Conservation (phyloP, 2,888 invertebrate species). For the Caenorhabditis zanzibari region DNA sequence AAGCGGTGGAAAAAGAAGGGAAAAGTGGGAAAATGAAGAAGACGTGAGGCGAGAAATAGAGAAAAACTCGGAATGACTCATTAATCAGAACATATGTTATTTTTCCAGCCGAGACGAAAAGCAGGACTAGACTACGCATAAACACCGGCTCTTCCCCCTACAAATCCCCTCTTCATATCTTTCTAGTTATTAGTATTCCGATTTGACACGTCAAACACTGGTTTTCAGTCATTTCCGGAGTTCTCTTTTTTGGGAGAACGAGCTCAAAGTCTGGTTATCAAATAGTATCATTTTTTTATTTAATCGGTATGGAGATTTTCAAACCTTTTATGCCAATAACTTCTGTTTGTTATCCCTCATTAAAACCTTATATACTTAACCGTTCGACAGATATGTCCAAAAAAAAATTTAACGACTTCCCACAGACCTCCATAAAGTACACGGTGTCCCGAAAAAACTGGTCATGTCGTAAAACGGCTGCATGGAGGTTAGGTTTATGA, state of each 20-base stretch:
- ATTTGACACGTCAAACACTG: constrained; percentile 6
- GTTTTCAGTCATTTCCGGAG: not conserved
- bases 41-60: constrained; percentile 14
- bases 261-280: too few species aligned
- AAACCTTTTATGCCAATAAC: too few species aligned
- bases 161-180: constrained; percentile 28
- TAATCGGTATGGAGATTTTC: too few species aligned
- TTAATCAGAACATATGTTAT: constrained; percentile 56
- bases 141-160: constrained; percentile 34
- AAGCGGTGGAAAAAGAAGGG: not conserved
- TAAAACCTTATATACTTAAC: not conserved
- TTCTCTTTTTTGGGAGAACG: not conserved
- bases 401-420: not conserved
- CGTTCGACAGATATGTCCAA: not conserved
- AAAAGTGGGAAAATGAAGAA: constrained; percentile 9
- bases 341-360: too few species aligned
- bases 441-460: constrained; percentile 26
- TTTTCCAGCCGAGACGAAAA: constrained; percentile 35
- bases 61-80: constrained; percentile 39
- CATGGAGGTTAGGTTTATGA: constrained; percentile 35
- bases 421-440: constrained; percentile 26
- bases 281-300: too few species aligned
- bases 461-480: constrained; percentile 22
- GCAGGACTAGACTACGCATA: constrained; percentile 30
- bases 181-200: constrained; percentile 2